Evolutionary conservation across 2,888 invertebrate species (phyloP).

Genomic region (Fragum whitleyi): DNA sequence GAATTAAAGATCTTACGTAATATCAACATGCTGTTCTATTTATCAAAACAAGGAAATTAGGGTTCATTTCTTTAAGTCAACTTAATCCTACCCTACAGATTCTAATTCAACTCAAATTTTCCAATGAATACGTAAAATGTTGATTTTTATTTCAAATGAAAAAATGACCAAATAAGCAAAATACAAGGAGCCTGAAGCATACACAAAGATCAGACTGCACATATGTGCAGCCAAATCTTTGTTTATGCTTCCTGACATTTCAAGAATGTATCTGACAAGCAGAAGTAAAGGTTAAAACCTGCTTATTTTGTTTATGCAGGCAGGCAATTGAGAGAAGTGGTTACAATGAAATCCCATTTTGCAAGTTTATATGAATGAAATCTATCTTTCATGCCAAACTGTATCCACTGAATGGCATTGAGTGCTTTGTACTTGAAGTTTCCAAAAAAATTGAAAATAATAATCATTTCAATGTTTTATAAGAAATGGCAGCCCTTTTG

Average conservation of each 20-base stretch:
- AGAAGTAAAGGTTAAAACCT: no score
- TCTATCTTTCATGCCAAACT: not conserved
- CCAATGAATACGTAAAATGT: no score
- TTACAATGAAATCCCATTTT: constrained; percentile 6
- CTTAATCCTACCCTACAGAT: not conserved
- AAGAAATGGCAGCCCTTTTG: no score
- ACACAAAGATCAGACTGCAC: no score
- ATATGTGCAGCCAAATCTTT: no score
- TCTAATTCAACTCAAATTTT: not conserved
- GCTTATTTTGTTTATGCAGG: no score
- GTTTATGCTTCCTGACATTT: no score
- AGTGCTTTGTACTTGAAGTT: not conserved
- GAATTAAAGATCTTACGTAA: constrained; percentile 56
- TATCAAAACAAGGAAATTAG: constrained; percentile 50
- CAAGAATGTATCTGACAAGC: no score
- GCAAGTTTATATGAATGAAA: constrained; percentile 11
- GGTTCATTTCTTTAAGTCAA: constrained; percentile 47
- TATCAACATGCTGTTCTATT: constrained; percentile 54
- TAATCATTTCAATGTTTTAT: not conserved
- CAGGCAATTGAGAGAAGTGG: constrained; percentile 5
- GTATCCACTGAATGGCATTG: not conserved
- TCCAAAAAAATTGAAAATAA: not conserved
- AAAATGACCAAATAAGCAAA: no score
- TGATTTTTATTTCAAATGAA: no score
- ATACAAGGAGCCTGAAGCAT: no score